Base-by-base conservation (phyloP, 2,113 vertebrate genomes). In the Ranitomeya imitator region DNA sequence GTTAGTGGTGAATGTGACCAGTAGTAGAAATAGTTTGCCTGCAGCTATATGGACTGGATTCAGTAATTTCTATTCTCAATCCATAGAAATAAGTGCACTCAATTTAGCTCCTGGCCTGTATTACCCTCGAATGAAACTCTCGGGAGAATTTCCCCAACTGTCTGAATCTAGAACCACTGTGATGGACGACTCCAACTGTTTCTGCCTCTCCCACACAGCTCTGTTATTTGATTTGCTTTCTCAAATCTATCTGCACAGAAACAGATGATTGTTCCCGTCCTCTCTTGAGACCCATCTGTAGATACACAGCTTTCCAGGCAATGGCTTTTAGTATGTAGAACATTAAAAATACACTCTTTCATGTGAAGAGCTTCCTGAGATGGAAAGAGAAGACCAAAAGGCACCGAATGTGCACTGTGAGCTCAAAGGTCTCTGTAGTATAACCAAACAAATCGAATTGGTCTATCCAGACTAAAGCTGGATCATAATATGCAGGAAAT, bases 321-420 rank as follows among this genome's bases (percentile, higher is more conserved):
- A 84, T 78, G 73, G 81, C 61, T 88, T 88, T 76, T 55, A 78
- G 71, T 77, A 61, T 60, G 87, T 23, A 77, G 45, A 83, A 65
- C 80, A 74, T 88, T 77, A 84, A 83, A 88, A 83, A 88, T 69
- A 88, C 87, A 78, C 67, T 63, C 87, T 88, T 88, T 88, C 74
- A 88, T 88, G 87, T 88, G 87, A 83, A 88, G 86, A 82, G 87
- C 73, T 88, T 88, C 87, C 87, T 78, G 81, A 88, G 69, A 73
- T 84, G 73, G 87, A 84, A 88, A 74, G 69, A 77, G 71, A 69
- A 88, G 69, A 88, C 86, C 63, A 88, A 83, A 88, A 88, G 86
- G 86, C 78, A 87, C 86, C 86, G 67, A 80, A 71, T 51, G 71
- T 55, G 73, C 45, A n/a, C 55, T 77, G 61, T 69, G n/a, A 78